phyloP scores from a whole-genome alignment of 2,113 vertebrate genomes.

The Lepus americanus region DNA sequence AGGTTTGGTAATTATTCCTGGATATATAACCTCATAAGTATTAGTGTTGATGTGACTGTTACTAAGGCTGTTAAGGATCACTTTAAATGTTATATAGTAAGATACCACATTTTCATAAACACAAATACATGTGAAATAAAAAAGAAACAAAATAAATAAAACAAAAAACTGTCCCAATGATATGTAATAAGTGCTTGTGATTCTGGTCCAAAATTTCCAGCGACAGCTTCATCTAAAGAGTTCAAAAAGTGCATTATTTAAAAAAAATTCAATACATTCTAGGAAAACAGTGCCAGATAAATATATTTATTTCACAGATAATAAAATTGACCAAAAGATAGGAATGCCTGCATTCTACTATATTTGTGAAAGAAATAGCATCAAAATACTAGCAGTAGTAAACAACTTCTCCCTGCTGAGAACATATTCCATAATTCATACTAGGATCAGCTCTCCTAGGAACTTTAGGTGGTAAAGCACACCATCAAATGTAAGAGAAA shows the following conservation, averaged over 20 bases:
- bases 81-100: neutral
- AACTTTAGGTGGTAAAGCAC: neutral
- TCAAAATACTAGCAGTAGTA: conserved; percentile 9
- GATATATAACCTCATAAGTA: neutral
- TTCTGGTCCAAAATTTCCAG: neutral
- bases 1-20: conserved; percentile 3
- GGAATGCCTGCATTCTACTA: neutral
- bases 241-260: neutral
- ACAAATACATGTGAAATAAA: neutral
- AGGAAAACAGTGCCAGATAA: neutral
- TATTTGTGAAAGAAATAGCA: neutral
- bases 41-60: neutral
- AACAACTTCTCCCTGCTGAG: neutral
- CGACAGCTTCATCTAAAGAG: neutral
- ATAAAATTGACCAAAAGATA: neutral
- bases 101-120: neutral
- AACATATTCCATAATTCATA: neutral
- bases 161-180: neutral
- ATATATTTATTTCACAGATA: conserved; percentile 15
- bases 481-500: neutral
- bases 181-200: neutral
- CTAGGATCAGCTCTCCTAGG: neutral
- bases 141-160: neutral
- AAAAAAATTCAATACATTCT: neutral
- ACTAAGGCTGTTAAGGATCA: neutral